Conservation (phyloP, 2,888 invertebrate species). For the Ophioninae sp. region DNA sequence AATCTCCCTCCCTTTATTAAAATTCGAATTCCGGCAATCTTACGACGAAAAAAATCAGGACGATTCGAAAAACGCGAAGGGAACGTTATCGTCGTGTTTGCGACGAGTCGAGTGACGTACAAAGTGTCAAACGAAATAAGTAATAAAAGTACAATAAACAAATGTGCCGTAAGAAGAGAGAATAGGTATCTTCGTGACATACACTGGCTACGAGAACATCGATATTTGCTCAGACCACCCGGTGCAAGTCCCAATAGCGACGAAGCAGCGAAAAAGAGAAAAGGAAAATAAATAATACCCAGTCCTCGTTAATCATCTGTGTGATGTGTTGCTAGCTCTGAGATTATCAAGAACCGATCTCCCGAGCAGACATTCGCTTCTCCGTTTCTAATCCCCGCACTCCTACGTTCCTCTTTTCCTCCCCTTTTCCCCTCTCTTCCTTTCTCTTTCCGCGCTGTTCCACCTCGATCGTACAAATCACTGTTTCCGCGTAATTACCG, state of each 20-base stretch:
- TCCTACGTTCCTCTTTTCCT: background rate
- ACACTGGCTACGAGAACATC: conserved; percentile 53
- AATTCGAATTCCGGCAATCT: too few relatives aligned
- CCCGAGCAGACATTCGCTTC: conserved; percentile 28
- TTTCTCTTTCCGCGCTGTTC: conserved; percentile 24
- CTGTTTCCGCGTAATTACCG: conserved; percentile 61
- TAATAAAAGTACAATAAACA: conserved; percentile 51
- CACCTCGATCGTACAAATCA: conserved; percentile 60
- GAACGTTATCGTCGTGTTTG: background rate
- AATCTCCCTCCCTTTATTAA: too few relatives aligned
- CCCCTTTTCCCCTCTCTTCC: background rate
- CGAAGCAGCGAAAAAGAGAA: conserved; percentile 28
- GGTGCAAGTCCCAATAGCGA: conserved; percentile 32
- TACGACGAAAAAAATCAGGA: background rate
- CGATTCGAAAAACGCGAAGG: background rate
- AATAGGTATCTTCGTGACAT: conserved; percentile 1
- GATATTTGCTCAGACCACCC: conserved; percentile 52
- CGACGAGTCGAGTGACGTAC: background rate
- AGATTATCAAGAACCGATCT: conserved; percentile 58
- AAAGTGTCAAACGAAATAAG: conserved; percentile 5
- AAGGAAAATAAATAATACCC: conserved; percentile 55
- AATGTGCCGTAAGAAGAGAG: conserved; percentile 10
- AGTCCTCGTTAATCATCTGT: conserved; percentile 60
- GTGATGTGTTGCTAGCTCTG: conserved; percentile 40
- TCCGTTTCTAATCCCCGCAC: background rate